Evolutionary conservation across 2,888 invertebrate genomes (phyloP).

Genomic region (Philonicus albiceps): DNA sequence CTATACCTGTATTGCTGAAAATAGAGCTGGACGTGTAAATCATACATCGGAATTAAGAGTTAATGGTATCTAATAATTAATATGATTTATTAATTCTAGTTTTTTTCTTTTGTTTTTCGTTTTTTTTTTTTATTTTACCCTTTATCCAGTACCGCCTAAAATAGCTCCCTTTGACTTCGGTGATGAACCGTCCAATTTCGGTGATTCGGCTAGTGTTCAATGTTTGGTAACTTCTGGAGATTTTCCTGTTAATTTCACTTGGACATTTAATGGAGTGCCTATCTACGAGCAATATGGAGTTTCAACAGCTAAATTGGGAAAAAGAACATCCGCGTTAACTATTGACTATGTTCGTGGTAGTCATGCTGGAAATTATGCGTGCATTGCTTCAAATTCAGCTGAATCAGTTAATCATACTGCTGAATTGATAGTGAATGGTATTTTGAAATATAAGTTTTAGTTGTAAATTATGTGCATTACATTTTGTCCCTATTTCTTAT

Average conservation of each 20-base stretch:
- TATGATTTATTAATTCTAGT: background rate
- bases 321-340: conserved; percentile 71
- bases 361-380: conserved; percentile 77
- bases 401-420: conserved; percentile 70
- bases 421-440: conserved; percentile 70
- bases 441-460: background rate
- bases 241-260: conserved; percentile 71
- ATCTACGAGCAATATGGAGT: conserved; percentile 64
- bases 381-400: conserved; percentile 72
- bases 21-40: conserved; percentile 74
- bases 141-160: conserved; percentile 72
- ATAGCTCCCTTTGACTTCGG: conserved; percentile 76
- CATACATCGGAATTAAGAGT: conserved; percentile 76
- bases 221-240: conserved; percentile 72
- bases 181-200: conserved; percentile 71
- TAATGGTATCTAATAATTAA: conserved; percentile 67
- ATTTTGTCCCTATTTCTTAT: background rate
- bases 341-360: conserved; percentile 74
- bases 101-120: conserved; percentile 44
- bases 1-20: conserved; percentile 79
- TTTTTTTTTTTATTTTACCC: background rate
- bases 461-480: conserved; percentile 50
- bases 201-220: conserved; percentile 70
- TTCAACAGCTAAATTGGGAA: conserved; percentile 65
- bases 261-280: conserved; percentile 69